A percentile compares a stretch with the other conserved stretches of the same genome.
Conservation (phyloP, 2,797 vertebrate species). For the Gymnocypris eckloni region DNA sequence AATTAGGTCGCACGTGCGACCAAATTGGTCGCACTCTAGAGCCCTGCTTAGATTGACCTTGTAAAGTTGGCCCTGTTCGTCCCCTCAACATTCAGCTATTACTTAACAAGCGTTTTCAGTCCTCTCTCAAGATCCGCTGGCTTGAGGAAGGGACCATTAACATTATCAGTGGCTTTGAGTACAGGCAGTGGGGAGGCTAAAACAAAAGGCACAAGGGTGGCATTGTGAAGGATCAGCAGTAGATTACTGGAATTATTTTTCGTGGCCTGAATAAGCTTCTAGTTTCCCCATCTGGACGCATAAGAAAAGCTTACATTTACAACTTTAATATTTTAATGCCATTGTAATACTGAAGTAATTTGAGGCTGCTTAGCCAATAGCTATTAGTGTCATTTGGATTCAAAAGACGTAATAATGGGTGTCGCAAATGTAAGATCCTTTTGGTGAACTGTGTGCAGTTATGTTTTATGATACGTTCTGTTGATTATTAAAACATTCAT, state of each 20-base stretch:
- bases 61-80: slow-evolving; percentile 22
- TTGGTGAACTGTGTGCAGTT: slow-evolving; percentile 12
- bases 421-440: neutral
- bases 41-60: slow-evolving; percentile 48
- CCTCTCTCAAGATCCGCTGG: slow-evolving; percentile 9
- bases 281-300: slow-evolving; percentile 63
- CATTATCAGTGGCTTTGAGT: slow-evolving; percentile 61
- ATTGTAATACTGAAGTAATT: slow-evolving; percentile 54
- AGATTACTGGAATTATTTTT: slow-evolving; percentile 84
- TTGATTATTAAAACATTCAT: slow-evolving; percentile 27
- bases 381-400: slow-evolving; percentile 22
- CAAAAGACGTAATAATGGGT: neutral
- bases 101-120: slow-evolving; percentile 35
- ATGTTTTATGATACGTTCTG: slow-evolving; percentile 1
- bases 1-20: no score
- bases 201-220: slow-evolving; percentile 82
- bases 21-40: no score
- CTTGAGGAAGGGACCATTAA: slow-evolving; percentile 54
- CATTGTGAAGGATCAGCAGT: slow-evolving; percentile 83
- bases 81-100: slow-evolving; percentile 17
- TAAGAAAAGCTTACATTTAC: slow-evolving; percentile 55
- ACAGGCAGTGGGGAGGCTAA: slow-evolving; percentile 70
- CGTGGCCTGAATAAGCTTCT: slow-evolving; percentile 76
- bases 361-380: slow-evolving; percentile 43
- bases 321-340: slow-evolving; percentile 65